phyloP scores from a whole-genome alignment of 2,888 invertebrate species.

The Nyleta sp. region DNA sequence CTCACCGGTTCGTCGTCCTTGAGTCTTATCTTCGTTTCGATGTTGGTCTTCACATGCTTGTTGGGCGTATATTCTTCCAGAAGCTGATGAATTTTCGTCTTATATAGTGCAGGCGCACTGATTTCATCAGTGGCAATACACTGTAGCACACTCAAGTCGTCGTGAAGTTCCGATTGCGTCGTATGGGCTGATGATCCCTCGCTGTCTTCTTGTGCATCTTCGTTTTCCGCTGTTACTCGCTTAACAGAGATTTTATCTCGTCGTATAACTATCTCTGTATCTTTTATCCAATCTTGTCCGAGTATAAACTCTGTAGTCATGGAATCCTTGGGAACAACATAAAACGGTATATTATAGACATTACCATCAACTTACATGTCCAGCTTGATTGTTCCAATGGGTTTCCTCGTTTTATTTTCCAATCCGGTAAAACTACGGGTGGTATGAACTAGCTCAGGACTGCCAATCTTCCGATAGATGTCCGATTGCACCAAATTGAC shows the following conservation, averaged over 20 bases:
- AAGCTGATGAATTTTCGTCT: constrained; percentile 7
- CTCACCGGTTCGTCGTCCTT: constrained; percentile 70
- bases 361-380: constrained; percentile 14
- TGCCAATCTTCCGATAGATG: constrained; percentile 23
- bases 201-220: neutral
- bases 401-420: constrained; percentile 1
- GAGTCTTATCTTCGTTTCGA: constrained; percentile 70
- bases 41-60: constrained; percentile 2
- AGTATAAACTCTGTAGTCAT: constrained; percentile 32
- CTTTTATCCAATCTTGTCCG: constrained; percentile 30
- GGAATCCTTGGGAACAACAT: constrained; percentile 15
- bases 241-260: constrained; percentile 9
- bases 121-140: neutral
- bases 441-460: neutral
- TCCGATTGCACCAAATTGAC: neutral
- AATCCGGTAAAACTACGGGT: neutral
- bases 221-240: neutral
- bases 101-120: constrained; percentile 5
- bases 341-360: constrained; percentile 19
- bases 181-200: neutral
- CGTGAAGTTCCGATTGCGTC: neutral
- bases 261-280: constrained; percentile 30
- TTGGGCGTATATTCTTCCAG: neutral
- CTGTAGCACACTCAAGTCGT: neutral
- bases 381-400: neutral